phyloP scores from a whole-genome alignment of 2,797 vertebrate species.

The Propithecus perrieri region DNA sequence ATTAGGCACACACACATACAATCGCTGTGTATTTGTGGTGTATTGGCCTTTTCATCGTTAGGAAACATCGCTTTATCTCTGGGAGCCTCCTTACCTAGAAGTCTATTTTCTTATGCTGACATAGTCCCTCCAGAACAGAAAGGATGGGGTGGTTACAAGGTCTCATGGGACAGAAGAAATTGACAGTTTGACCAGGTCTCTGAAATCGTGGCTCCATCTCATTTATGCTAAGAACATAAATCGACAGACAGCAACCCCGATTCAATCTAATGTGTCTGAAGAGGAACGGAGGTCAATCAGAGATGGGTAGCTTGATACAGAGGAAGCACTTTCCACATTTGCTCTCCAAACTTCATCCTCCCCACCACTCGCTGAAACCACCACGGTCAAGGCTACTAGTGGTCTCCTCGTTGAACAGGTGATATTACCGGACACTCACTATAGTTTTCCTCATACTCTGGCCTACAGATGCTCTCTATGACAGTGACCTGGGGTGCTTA shows the following conservation, averaged over 20 bases:
- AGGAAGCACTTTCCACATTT: neutral
- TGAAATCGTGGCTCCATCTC: neutral
- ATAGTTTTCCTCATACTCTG: neutral
- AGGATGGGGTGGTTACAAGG: neutral
- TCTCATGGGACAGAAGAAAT: neutral
- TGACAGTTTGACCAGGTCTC: neutral
- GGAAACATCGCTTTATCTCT: neutral
- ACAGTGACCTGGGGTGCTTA: neutral
- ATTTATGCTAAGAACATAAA: neutral
- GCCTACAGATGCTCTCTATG: neutral
- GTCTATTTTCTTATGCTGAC: neutral
- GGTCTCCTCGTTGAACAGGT: neutral
- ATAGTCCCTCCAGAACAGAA: neutral
- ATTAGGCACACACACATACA: too few relatives aligned
- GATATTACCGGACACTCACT: neutral
- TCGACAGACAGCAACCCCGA: neutral
- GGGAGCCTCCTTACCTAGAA: neutral
- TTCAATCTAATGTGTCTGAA: neutral
- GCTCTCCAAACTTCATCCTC: neutral
- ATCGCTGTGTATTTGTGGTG: neutral
- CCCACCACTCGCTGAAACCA: neutral
- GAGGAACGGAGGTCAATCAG: neutral
- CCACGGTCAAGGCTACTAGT: neutral
- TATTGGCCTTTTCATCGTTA: accelerated
- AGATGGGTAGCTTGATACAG: neutral